Conservation (phyloP, 2,113 vertebrate genomes). For the Ceratotherium simum region DNA sequence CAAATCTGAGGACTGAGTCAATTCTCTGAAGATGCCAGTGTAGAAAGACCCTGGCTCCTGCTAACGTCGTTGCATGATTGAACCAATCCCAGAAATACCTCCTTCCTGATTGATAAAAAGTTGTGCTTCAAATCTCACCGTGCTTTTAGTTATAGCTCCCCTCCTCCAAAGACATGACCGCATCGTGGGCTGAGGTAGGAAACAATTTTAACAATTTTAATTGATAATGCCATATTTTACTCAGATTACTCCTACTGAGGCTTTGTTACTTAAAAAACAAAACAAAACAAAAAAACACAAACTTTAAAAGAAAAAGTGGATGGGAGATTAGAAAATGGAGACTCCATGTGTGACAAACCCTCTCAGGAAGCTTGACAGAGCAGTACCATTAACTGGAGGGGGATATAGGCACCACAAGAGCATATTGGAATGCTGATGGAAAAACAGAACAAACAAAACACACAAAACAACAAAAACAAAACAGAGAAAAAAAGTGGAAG, state of each 20-base stretch:
- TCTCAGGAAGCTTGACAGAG: not conserved
- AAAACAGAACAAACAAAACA: not conserved
- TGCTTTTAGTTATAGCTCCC: not conserved
- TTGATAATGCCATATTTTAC: not conserved
- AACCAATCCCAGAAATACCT: not conserved
- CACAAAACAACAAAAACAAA: not conserved
- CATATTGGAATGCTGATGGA: not conserved
- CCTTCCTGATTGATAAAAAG: not conserved
- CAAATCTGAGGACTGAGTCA: not conserved
- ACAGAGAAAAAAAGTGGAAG: not conserved
- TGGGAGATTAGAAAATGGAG: not conserved
- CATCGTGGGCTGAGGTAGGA: not conserved
- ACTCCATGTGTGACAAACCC: fast-evolving
- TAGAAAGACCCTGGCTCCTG: not conserved
- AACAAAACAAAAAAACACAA: not conserved
- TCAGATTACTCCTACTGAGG: not conserved
- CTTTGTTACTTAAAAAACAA: not conserved
- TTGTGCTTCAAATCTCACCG: not conserved
- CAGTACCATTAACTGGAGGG: not conserved
- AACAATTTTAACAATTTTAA: not conserved
- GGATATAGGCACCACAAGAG: not conserved
- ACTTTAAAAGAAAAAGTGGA: not conserved
- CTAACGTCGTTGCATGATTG: too few relatives aligned
- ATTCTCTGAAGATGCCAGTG: not conserved
- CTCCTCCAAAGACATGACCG: not conserved